Conservation (phyloP, 2,113 vertebrate species). For the Scytalopus superciliaris region DNA sequence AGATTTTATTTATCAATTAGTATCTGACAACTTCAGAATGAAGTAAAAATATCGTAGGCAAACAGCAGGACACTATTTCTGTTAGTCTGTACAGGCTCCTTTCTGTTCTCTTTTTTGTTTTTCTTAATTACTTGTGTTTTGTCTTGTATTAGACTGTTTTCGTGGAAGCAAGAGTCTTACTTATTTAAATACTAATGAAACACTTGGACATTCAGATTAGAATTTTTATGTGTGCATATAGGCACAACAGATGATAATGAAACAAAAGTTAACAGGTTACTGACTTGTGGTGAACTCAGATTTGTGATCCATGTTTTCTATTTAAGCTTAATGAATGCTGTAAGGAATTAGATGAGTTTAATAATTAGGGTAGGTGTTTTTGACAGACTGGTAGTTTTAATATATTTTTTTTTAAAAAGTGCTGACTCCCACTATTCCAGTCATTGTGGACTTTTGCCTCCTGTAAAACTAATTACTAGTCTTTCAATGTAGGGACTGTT, state of each 20-base stretch:
- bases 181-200: background rate
- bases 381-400: background rate
- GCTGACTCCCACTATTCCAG: background rate
- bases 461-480: background rate
- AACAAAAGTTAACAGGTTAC: background rate
- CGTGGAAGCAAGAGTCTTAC: background rate
- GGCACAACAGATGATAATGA: background rate
- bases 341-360: background rate
- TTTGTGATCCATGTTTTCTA: background rate
- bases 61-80: background rate
- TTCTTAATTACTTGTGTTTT: background rate
- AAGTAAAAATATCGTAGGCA: background rate
- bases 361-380: rapidly evolving
- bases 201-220: background rate
- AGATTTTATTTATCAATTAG: background rate
- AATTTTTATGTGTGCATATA: background rate
- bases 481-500: background rate
- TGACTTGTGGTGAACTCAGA: background rate
- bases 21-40: background rate
- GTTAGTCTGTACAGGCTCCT: background rate
- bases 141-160: background rate
- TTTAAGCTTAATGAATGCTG: background rate
- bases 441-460: background rate
- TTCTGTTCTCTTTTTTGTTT: background rate
- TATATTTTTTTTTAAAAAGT: background rate